phyloP scores from a whole-genome alignment of 2,113 vertebrate species.

The Rhynchomys soricoides region DNA sequence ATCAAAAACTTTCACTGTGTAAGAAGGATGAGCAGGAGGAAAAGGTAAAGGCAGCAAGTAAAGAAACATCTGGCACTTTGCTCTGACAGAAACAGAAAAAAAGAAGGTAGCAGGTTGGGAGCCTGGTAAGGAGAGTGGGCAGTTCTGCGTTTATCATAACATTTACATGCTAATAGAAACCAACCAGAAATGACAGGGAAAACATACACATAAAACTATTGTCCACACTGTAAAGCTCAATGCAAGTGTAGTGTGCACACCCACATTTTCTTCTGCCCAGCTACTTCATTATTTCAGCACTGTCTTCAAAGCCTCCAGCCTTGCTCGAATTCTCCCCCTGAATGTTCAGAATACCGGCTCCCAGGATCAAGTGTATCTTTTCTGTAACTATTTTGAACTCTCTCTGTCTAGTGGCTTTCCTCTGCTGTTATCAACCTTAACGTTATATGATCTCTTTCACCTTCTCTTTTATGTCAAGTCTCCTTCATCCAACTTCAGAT shows the following conservation, averaged over 20 bases:
- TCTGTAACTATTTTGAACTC: constrained; percentile 22
- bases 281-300: constrained; percentile 19
- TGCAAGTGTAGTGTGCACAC: background rate
- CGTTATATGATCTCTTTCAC: background rate
- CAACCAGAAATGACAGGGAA: constrained; percentile 27
- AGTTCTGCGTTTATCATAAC: background rate
- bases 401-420: background rate
- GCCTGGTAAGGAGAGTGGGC: background rate
- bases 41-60: background rate
- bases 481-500: constrained; percentile 14
- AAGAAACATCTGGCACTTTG: background rate
- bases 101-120: background rate
- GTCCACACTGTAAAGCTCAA: background rate
- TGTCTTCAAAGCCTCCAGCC: constrained; percentile 13
- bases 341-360: background rate
- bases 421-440: background rate
- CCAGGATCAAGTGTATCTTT: background rate
- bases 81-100: background rate
- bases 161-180: constrained; percentile 33
- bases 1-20: background rate
- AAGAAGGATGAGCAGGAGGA: background rate
- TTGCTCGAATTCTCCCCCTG: constrained; percentile 31
- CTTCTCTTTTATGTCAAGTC: background rate
- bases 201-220: background rate
- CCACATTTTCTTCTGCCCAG: background rate